These are phyloP conservation scores for Tenualosa ilisha DNA, from an alignment of 2,797 vertebrate species.

Conservation along the genomic window DNA sequence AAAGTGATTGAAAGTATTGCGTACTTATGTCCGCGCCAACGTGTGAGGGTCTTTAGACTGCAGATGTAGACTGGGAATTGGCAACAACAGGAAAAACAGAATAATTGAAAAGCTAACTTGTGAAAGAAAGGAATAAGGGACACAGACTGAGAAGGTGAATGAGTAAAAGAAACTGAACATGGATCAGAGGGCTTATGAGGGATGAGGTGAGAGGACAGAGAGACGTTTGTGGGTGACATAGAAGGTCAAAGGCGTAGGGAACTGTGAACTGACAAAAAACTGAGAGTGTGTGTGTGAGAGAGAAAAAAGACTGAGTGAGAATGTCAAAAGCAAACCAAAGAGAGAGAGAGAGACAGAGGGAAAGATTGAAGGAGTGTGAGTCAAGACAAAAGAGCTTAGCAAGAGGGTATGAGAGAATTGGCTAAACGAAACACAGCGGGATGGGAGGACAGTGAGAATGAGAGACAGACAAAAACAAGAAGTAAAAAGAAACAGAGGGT, in stretches of 20 bases:
- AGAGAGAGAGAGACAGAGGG: background rate
- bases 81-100: background rate
- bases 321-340: background rate
- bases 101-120: background rate
- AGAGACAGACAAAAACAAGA: background rate
- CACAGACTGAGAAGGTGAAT: too few species aligned
- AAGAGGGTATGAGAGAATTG: background rate
- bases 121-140: background rate
- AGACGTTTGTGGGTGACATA: background rate
- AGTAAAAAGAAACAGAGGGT: background rate
- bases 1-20: too few species aligned
- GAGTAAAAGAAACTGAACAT: background rate
- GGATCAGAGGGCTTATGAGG: background rate
- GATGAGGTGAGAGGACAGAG: background rate
- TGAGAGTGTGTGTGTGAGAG: background rate
- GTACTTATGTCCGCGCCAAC: too few species aligned
- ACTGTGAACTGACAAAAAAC: background rate
- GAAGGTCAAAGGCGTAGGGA: too few species aligned
- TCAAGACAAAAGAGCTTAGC: background rate
- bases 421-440: background rate
- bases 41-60: too few species aligned
- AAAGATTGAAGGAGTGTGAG: background rate
- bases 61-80: too few species aligned
- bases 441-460: slow-evolving; percentile 30
- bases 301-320: slow-evolving; percentile 15